Evolutionary conservation across 2,888 invertebrate species (phyloP), one percentile per base, ranked within the genome.

Genomic region (Drosophila testacea): DNA sequence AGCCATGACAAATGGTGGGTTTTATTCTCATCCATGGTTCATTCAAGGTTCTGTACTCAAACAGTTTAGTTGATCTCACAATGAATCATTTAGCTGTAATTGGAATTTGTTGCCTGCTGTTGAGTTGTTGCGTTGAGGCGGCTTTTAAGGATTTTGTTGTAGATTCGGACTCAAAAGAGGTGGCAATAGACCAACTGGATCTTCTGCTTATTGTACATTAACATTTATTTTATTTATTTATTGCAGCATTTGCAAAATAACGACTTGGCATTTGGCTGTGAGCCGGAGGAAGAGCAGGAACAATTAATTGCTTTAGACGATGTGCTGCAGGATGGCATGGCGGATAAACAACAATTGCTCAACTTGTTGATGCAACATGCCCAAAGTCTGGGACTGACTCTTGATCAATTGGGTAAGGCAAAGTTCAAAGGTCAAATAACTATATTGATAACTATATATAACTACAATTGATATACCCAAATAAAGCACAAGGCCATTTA

Each of bases 131-230:
- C 51, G 63, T 41, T 4, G 30, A 54, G 4, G 87, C 73, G 0
- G 84, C 84, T 1, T 77, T 90, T 11, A 57, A 79, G 69, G 90
- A 90, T 66, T 90, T 90, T 61, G 70, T 90, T 1, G 54, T 90
- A 9, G 66, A 60, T 47, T 50, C 75, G 28, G 77, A 82, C 6
- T n/a, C 41, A 38, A 70, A 75, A 13, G 62, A 72, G 68, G 71
- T 69, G 46, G 4, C 1, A 4, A 7, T 2, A 0, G 3, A 11
- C 4, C 1, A 50, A 1, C 22, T 22, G 10, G 0, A 38, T 9
- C 4, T 28, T 7, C 11, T 6, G 11, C 6, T 13, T 22, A 22
- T 22, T 22, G 3, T 22, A 22, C 3, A 22, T 22, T 22, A 4
- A 4, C 34, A 11, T 11, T n/a, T 6, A 4, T 44, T 48, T 27